phyloP scores from a whole-genome alignment of 2,888 invertebrate species.

The Polyommatus icarus region DNA sequence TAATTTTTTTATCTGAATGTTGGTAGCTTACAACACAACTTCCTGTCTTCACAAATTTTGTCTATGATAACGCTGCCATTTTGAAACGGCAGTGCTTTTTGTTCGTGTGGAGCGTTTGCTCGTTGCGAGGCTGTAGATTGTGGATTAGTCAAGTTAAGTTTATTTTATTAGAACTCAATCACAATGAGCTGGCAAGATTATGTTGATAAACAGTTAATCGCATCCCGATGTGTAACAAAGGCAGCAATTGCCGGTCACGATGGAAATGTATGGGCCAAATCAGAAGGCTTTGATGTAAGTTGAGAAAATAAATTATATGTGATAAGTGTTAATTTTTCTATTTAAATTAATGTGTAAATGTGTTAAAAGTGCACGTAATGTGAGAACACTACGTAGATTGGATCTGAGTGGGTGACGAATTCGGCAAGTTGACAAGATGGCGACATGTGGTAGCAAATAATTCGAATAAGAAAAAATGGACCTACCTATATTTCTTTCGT shows the following conservation, averaged over 20 bases:
- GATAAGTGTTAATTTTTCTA: constrained; percentile 55
- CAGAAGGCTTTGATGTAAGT: constrained; percentile 96
- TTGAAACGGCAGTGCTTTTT: constrained; percentile 80
- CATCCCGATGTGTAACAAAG: constrained; percentile 96
- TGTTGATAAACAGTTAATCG: constrained; percentile 97
- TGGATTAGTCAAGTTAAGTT: constrained; percentile 77
- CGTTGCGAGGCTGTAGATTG: constrained; percentile 73
- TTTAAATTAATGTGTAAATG: constrained; percentile 40
- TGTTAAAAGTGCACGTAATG: constrained; percentile 50
- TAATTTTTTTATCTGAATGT: constrained; percentile 38
- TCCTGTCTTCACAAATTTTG: constrained; percentile 54
- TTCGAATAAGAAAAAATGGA: constrained; percentile 52
- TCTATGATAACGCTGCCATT: constrained; percentile 76
- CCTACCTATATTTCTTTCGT: constrained; percentile 1
- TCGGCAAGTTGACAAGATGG: constrained; percentile 78
- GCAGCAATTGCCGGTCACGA: constrained; percentile 97
- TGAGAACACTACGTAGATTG: constrained; percentile 11
- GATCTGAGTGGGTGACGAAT: constrained; percentile 62
- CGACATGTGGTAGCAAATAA: constrained; percentile 74
- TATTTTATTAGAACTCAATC: constrained; percentile 78
- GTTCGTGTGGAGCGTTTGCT: constrained; percentile 80
- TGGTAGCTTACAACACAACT: constrained; percentile 50
- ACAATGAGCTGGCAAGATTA: constrained; percentile 99
- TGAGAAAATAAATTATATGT: constrained; percentile 49
- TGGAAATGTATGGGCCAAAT: constrained; percentile 97